These are phyloP conservation scores for Zelleria hepariella DNA, from an alignment of 2,888 invertebrate species.

Conservation along the genomic window DNA sequence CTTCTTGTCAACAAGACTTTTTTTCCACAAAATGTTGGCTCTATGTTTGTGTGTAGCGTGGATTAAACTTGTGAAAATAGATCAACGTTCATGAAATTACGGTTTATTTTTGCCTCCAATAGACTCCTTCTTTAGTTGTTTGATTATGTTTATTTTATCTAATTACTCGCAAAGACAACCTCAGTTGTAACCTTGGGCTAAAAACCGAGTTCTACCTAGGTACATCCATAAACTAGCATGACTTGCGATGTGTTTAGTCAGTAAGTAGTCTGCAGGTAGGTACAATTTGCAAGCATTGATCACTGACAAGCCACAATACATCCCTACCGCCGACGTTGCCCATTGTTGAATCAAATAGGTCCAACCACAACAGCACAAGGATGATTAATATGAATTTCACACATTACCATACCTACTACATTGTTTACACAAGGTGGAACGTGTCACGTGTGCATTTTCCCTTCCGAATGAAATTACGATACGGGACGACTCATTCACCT, in stretches of 20 bases:
- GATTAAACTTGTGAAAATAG: background rate
- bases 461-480: background rate
- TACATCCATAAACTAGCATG: background rate
- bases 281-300: background rate
- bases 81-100: no score
- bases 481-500: background rate
- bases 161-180: background rate
- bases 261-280: background rate
- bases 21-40: background rate
- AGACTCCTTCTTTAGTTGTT: no score
- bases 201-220: background rate
- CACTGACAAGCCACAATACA: background rate
- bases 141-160: background rate
- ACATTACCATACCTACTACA: background rate
- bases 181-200: background rate
- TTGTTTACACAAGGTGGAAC: background rate
- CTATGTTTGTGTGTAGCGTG: background rate
- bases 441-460: background rate
- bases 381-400: conserved; percentile 7
- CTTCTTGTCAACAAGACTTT: background rate
- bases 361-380: background rate
- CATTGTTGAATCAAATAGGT: conserved; percentile 4
- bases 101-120: no score
- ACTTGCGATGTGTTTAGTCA: background rate
- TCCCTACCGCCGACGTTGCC: conserved; percentile 1